These are phyloP conservation scores for Agrotis ipsilon DNA, from an alignment of 2,888 invertebrate species.

Conservation along the genomic window DNA sequence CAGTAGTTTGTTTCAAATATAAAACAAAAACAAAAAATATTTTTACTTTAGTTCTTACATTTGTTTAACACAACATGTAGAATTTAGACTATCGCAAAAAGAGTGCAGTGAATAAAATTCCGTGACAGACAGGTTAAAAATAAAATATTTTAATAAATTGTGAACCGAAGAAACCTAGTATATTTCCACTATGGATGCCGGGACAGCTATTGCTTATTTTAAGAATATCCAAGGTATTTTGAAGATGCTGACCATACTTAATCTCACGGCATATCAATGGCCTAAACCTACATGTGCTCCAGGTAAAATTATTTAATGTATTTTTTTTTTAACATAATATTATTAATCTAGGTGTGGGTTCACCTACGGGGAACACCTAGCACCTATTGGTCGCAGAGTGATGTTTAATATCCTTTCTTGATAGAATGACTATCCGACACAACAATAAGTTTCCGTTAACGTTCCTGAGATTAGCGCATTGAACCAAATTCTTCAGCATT, in stretches of 20 bases:
- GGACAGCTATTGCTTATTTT: constrained; percentile 1
- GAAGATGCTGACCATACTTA: constrained; percentile 17
- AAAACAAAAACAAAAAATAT: neutral
- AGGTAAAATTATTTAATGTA: constrained; percentile 6
- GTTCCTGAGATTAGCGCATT: no score
- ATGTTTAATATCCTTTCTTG: no score
- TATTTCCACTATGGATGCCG: constrained; percentile 19
- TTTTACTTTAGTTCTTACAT: neutral
- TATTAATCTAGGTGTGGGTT: no score
- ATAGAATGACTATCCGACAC: no score
- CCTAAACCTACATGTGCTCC: constrained; percentile 8
- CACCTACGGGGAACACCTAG: no score
- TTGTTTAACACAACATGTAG: neutral
- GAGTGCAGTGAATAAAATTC: no score
- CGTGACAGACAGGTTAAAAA: no score
- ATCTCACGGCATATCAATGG: constrained; percentile 30
- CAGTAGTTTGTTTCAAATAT: neutral
- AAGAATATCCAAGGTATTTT: constrained; percentile 18
- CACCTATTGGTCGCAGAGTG: no score
- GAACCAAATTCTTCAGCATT: no score
- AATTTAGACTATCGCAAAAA: no score
- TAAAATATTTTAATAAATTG: neutral
- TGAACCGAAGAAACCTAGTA: neutral
- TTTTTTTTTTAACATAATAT: neutral
- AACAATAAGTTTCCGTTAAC: no score